Conservation (phyloP, 1,140 invertebrate species). For the Hylaeus anthracinus region DNA sequence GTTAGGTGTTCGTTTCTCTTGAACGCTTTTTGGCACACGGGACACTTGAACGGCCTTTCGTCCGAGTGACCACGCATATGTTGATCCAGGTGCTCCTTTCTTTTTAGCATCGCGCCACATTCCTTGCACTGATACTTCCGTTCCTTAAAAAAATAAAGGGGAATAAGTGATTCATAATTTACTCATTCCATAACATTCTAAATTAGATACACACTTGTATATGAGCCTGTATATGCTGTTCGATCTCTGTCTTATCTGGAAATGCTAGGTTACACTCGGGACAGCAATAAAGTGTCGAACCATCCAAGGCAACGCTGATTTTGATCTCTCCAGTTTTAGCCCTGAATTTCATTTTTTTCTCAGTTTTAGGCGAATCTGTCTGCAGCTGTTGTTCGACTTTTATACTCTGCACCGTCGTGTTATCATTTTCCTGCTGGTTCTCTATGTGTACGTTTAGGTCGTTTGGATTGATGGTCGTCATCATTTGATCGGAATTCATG, state of each 20-base stretch:
- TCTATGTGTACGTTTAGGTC: conserved; percentile 74
- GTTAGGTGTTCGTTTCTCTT: conserved; percentile 81
- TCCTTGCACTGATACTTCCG: conserved; percentile 79
- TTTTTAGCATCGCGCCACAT: conserved; percentile 79
- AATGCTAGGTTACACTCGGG: conserved; percentile 79
- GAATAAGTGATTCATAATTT: neutral
- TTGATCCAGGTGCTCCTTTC: conserved; percentile 82
- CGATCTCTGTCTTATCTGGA: conserved; percentile 74
- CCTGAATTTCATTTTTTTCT: conserved; percentile 79
- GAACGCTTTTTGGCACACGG: conserved; percentile 83
- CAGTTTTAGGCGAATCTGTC: conserved; percentile 74
- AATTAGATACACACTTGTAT: conserved; percentile 69
- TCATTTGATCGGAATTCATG: conserved; percentile 70
- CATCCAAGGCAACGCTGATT: conserved; percentile 76
- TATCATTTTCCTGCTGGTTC: conserved; percentile 66
- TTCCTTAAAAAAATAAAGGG: conserved; percentile 66
- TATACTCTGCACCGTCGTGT: conserved; percentile 50
- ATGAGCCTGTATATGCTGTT: conserved; percentile 79
- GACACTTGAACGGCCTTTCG: conserved; percentile 85
- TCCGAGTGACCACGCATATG: conserved; percentile 88
- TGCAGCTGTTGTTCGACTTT: conserved; percentile 76
- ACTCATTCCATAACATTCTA: neutral
- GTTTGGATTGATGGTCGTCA: conserved; percentile 71
- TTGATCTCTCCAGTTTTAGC: conserved; percentile 80
- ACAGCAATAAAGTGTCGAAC: conserved; percentile 78